Evolutionary conservation across 2,888 invertebrate species (phyloP).

Genomic region (Latrodectus hesperus): DNA sequence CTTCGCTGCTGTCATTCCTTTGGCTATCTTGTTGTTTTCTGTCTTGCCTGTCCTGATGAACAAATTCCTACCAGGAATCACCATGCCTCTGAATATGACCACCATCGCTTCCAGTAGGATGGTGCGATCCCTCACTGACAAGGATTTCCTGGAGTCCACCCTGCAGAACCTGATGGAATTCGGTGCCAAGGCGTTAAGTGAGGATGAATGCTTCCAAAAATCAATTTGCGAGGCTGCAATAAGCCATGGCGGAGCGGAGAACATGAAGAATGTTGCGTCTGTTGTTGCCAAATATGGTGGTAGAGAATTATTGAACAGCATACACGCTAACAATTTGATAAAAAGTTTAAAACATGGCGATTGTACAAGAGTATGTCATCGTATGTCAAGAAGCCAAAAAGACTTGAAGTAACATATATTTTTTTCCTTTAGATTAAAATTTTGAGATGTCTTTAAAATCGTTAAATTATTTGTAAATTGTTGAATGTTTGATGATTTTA

Average conservation of each 20-base stretch:
- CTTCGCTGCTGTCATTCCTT: slow-evolving; percentile 30
- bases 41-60: slow-evolving; percentile 36
- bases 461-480: too few species aligned
- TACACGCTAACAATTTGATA: slow-evolving; percentile 1
- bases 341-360: slow-evolving; percentile 4
- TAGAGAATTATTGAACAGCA: slow-evolving; percentile 4
- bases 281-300: neutral
- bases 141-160: slow-evolving; percentile 9
- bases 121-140: slow-evolving; percentile 26
- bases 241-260: neutral
- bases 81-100: neutral
- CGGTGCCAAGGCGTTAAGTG: neutral
- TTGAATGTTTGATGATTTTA: too few species aligned
- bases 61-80: neutral
- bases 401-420: too few species aligned
- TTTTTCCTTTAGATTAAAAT: too few species aligned
- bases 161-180: slow-evolving; percentile 26
- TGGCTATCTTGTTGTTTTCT: slow-evolving; percentile 43
- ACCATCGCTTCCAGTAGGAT: slow-evolving; percentile 38
- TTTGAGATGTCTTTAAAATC: too few species aligned
- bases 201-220: slow-evolving; percentile 41
- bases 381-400: too few species aligned
- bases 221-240: slow-evolving; percentile 18
- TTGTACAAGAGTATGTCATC: slow-evolving; percentile 25
- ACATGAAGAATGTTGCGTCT: slow-evolving; percentile 13